These are phyloP conservation scores for Agelastica alni DNA, from an alignment of 2,888 invertebrate genomes.

Conservation along the genomic window DNA sequence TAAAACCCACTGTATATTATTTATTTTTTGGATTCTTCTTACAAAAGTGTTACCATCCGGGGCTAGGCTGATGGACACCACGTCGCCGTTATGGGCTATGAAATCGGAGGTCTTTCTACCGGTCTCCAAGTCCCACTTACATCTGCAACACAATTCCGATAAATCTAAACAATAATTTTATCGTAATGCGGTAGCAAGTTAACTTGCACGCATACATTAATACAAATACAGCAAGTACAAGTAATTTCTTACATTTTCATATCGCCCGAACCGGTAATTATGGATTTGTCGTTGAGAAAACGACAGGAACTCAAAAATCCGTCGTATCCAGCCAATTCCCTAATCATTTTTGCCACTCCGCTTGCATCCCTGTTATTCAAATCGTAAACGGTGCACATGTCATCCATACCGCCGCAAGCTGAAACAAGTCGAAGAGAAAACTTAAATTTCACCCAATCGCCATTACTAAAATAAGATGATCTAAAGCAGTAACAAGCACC, in stretches of 20 bases:
- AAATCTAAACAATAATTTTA: no score
- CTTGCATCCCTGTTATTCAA: conserved; percentile 83
- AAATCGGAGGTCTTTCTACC: conserved; percentile 81
- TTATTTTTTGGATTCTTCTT: conserved; percentile 87
- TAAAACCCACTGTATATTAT: no score
- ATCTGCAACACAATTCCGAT: conserved; percentile 64
- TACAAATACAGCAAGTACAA: no score
- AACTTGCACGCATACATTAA: no score
- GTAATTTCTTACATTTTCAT: conserved; percentile 93
- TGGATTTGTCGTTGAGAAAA: conserved; percentile 79
- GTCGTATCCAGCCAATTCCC: conserved; percentile 85
- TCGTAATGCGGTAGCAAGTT: no score
- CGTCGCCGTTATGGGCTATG: conserved; percentile 86
- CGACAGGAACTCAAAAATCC: conserved; percentile 88
- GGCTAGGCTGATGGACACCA: conserved; percentile 82
- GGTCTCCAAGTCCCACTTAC: conserved; percentile 85
- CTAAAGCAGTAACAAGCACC: no score
- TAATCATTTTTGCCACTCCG: conserved; percentile 83
- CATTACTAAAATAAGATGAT: not conserved
- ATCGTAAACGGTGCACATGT: conserved; percentile 91
- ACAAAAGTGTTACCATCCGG: conserved; percentile 83
- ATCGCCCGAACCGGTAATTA: conserved; percentile 90
- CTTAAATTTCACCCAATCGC: not conserved
- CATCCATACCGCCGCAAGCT: conserved; percentile 95
- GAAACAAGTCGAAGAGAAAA: conserved; percentile 24